Percentiles rank a stretch among this genome's conserved stretches.
Conservation (phyloP, 2,113 vertebrate genomes). For the Cichladusa arquata region DNA sequence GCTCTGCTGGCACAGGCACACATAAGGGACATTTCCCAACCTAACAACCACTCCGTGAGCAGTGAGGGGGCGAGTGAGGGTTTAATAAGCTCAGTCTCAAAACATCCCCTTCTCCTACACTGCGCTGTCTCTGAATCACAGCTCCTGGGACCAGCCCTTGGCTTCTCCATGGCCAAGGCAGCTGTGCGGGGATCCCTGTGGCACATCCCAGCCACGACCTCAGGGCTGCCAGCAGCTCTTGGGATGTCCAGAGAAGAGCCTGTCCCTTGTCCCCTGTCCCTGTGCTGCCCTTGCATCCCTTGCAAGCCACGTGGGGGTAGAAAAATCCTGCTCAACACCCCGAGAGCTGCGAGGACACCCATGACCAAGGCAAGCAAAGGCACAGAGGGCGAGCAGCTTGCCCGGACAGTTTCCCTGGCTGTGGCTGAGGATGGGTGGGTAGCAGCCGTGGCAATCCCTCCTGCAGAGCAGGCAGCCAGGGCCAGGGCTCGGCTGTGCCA, state of each 20-base stretch:
- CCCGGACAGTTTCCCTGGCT: not conserved
- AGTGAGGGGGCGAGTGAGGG: not conserved
- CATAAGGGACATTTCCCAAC: accelerated
- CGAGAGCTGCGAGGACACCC: not conserved
- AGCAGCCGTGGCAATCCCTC: not conserved
- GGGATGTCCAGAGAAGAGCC: not conserved
- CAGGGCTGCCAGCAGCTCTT: not conserved
- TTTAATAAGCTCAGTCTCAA: not conserved
- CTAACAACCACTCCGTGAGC: not conserved
- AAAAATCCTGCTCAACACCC: not conserved
- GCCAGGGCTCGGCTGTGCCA: not conserved
- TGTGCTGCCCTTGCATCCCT: not conserved
- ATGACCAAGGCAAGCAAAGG: not conserved
- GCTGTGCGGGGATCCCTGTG: not conserved
- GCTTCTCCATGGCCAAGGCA: not conserved
- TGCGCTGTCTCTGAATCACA: accelerated
- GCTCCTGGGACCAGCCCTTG: not conserved
- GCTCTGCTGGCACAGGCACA: accelerated
- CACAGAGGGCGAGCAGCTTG: accelerated
- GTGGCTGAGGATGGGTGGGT: not conserved
- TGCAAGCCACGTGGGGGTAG: accelerated
- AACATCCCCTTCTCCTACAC: accelerated
- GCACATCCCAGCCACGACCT: not conserved
- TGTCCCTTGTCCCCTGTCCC: not conserved
- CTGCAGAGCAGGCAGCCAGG: not conserved